These are phyloP conservation scores for Trichoplusia ni DNA, from an alignment of 1,140 invertebrate species.

Conservation along the genomic window DNA sequence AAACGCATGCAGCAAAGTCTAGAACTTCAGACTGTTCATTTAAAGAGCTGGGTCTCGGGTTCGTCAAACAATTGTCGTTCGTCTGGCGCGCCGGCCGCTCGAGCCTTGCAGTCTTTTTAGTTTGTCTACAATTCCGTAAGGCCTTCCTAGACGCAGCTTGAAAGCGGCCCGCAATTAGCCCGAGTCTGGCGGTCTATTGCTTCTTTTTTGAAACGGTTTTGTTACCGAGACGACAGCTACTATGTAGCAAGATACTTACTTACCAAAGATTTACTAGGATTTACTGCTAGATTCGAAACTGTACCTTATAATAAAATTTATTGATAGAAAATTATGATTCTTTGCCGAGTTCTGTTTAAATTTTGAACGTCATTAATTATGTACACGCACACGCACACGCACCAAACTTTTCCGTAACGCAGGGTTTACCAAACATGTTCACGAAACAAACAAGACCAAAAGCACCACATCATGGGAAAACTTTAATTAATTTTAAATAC, in stretches of 20 bases:
- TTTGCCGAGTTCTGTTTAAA: no score
- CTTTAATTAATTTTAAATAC: slow-evolving; percentile 20
- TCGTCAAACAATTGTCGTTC: slow-evolving; percentile 44
- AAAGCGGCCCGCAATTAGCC: slow-evolving; percentile 57
- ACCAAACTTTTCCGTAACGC: no score
- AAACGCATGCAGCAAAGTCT: background rate
- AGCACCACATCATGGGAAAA: no score
- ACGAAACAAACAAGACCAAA: no score
- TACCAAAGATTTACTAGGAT: no score
- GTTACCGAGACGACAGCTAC: slow-evolving; percentile 12
- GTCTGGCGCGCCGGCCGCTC: slow-evolving; percentile 39
- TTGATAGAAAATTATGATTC: no score
- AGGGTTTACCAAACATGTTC: no score
- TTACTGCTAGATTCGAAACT: no score
- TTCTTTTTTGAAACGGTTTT: slow-evolving; percentile 1
- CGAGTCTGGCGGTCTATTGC: slow-evolving; percentile 16
- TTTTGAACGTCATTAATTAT: no score
- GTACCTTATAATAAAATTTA: no score
- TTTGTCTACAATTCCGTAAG: slow-evolving; percentile 42
- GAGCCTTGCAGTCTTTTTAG: slow-evolving; percentile 46
- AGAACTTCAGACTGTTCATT: slow-evolving; percentile 41
- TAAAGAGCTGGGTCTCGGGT: slow-evolving; percentile 28
- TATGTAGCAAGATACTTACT: no score
- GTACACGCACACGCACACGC: no score
- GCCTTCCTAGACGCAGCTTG: slow-evolving; percentile 34